Evolutionary conservation across 2,797 vertebrate genomes (phyloP), one percentile per base, ranked within the genome.

Genomic region (Champsocephalus esox): DNA sequence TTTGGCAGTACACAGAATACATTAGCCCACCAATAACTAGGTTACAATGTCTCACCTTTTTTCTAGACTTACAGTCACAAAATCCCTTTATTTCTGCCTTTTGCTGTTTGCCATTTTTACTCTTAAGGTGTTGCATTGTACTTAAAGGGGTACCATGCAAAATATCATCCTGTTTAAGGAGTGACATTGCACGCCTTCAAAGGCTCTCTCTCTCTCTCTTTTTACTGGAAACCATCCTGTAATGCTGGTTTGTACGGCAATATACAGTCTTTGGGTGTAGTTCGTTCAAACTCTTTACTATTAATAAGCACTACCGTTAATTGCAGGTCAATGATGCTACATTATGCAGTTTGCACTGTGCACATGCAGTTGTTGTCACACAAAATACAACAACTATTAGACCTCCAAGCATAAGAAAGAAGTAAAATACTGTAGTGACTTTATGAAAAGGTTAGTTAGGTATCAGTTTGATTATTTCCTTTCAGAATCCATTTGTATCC

Each of bases 281-380:
- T 44, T 24, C 34, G 24, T 16, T 50, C 32, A 50, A 21, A 51
- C 32, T 49, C 56, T 64, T 49, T 52, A 58, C 61, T 63, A 34
- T 75, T 50, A 11, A 66, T 65, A 66, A 63, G 17, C 38, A 68
- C 32, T 54, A 13, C 1, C 14, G 63, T 79, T 66, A 32, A 60
- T 59, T 75, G 32, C 54, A 60, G 49, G 52, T 59, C 65, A 54
- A 2, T 61, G 48, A 59, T 51, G n/a, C 21, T 21, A 17, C 28
- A 28, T 4, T 32, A 3, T 73, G 38, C 43, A 75, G 38, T 82
- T 71, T 83, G 43, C 24, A 34, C 1, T 38, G 34, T 43, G 63
- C 17, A 57, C 54, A 65, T 56, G 70, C 11, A 51, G 8, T 64
- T 59, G 41, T 73, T 44, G 50, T 63, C 59, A 73, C 67, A 56